Evolutionary conservation across 37 sponge, comb jelly and placozoan genomes (phyloP).

Genomic region (Ianthella basta): DNA sequence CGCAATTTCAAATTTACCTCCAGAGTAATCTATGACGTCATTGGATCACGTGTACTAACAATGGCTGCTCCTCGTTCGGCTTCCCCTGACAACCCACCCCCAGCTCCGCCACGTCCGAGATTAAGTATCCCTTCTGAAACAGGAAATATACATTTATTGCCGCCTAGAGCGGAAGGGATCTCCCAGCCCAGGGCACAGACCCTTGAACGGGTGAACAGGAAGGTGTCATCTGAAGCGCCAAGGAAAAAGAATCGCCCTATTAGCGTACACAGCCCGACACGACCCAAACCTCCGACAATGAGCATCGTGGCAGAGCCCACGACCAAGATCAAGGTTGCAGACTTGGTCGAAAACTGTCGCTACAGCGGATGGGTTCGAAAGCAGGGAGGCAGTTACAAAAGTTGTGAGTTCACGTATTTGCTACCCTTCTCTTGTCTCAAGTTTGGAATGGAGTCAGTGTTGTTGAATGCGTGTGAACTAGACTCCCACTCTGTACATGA

Average conservation of each 20-base stretch:
- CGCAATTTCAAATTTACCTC: conserved; percentile 39
- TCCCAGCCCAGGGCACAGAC: no score
- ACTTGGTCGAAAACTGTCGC: conserved; percentile 52
- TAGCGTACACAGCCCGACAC: no score
- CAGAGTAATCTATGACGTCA: neutral
- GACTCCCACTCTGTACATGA: no score
- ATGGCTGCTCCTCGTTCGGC: neutral
- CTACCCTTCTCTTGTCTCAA: no score
- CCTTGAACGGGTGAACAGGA: no score
- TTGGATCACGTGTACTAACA: neutral
- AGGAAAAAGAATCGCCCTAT: no score
- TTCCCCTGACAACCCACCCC: neutral
- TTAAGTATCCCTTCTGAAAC: no score
- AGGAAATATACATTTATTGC: no score
- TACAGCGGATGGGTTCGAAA: conserved; percentile 85
- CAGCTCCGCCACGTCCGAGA: neutral
- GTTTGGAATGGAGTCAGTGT: no score
- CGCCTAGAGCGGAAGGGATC: no score
- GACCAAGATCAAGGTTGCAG: conserved; percentile 11
- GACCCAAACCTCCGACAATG: neutral
- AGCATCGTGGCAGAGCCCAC: neutral
- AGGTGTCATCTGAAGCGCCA: no score
- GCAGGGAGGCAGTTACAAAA: conserved; percentile 78
- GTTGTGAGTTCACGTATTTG: conserved; percentile 61
- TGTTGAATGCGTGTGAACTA: no score